A percentile compares a stretch with the other conserved stretches of the same genome.
Conservation (phyloP, 2,113 vertebrate species). For the Silurus meridionalis region DNA sequence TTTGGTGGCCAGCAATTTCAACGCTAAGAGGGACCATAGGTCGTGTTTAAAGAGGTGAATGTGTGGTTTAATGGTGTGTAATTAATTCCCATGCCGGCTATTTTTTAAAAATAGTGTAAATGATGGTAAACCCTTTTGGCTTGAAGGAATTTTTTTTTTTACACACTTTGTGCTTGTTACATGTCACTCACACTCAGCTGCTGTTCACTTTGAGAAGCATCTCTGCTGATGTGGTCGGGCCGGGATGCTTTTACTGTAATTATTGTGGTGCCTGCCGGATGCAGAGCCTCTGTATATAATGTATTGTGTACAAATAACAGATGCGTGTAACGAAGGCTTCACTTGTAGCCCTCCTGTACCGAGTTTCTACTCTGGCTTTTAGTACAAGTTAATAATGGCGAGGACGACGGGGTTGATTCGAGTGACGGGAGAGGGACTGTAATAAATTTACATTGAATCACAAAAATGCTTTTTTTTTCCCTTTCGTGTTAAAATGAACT, state of each 20-base stretch:
- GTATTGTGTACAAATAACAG: constrained; percentile 48
- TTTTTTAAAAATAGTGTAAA: constrained; percentile 9
- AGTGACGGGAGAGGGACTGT: constrained; percentile 17
- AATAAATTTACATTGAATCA: constrained; percentile 36
- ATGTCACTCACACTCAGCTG: neutral
- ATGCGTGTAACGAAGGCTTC: constrained; percentile 22
- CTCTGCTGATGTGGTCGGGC: constrained; percentile 11
- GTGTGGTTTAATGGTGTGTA: neutral
- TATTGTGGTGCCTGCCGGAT: constrained; percentile 55
- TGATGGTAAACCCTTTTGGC: neutral
- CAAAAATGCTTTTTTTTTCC: neutral
- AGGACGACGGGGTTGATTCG: neutral
- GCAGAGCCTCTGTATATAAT: constrained; percentile 53
- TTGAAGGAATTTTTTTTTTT: neutral
- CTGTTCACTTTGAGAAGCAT: constrained; percentile 5
- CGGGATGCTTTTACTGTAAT: constrained; percentile 42
- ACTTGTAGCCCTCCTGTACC: constrained; percentile 30
- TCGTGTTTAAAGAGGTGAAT: neutral
- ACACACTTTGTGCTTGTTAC: neutral
- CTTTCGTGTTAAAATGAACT: neutral
- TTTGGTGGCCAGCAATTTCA: constrained; percentile 5
- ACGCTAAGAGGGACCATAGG: constrained; percentile 22
- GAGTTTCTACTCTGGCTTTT: constrained; percentile 30
- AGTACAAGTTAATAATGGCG: constrained; percentile 31
- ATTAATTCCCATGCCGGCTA: neutral